Evolutionary conservation across 1,140 invertebrate genomes (phyloP), one percentile per base, ranked within the genome.

Genomic region (Phenacoccus solenopsis): DNA sequence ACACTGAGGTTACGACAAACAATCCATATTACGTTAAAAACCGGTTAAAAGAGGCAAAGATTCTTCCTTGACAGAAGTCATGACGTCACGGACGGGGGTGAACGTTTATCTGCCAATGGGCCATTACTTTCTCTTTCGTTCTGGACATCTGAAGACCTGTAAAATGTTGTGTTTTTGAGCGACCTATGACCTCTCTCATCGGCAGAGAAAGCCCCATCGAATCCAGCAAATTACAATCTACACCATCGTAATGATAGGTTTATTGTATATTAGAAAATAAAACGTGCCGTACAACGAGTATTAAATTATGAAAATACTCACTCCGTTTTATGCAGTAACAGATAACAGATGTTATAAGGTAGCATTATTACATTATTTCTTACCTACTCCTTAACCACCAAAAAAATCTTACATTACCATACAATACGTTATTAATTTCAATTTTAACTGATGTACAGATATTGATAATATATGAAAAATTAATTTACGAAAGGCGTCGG

Each of bases 71-170:
- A 64, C 59, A 64, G 59, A 64, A 25, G 25, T 64, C 59, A 27
- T 64, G 59, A 64, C 59, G 59, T 64, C 59, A 64, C 20, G 13
- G 59, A 64, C 59, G 59, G 59, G 25, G 59, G 59, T 64, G 59
- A 64, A 27, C 59, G 21, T 27, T 27, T 24, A 27, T 64, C 59
- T 27, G 59, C 59, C 59, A 27, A 64, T 64, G 59, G 59, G 25
- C 59, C 59, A 64, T 64, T 64, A 64, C 59, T 64, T 64, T 64
- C 59, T 64, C 59, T 64, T 64, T 64, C 59, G 59, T 64, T 64
- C 22, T 27, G 25, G 59, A 24, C 59, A 27, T 64, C 21, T 24
- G 4, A 24, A 64, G 22, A 64, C 59, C 13, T 64, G 25, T 64
- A 64, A 64, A 64, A 27, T 64, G 59, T 64, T 64, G 25, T 24